Conservation (phyloP, 1,140 invertebrate genomes). For the Leptinotarsa defecta region DNA sequence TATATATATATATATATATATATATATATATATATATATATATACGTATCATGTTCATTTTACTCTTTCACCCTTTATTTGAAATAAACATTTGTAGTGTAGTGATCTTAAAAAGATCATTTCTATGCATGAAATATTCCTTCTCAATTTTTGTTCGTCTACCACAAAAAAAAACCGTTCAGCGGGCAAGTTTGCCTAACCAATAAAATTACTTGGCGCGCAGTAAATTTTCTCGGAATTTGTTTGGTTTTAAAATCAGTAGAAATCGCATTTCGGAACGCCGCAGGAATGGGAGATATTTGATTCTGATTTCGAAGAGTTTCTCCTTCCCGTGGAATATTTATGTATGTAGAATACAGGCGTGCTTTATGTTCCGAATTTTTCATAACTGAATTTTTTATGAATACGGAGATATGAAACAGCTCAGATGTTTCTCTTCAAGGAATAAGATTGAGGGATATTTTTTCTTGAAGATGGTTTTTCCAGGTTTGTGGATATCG, state of each 20-base stretch:
- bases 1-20: no score
- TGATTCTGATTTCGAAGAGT: neutral
- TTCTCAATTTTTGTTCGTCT: no score
- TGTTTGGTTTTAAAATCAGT: slow-evolving; percentile 18
- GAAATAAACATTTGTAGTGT: no score
- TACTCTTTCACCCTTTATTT: no score
- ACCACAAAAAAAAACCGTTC: neutral
- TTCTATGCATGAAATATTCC: no score
- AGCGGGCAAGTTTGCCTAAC: slow-evolving; percentile 3
- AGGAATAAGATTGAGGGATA: no score
- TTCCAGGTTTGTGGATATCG: no score
- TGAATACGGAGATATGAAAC: neutral
- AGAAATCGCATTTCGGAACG: neutral
- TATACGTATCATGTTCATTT: no score
- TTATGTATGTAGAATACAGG: slow-evolving; percentile 5
- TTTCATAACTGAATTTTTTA: slow-evolving; percentile 2
- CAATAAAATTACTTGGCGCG: slow-evolving; percentile 20
- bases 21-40: no score
- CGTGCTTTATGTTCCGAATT: neutral
- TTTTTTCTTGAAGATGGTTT: no score
- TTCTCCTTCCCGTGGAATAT: slow-evolving; percentile 1
- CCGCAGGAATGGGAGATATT: slow-evolving; percentile 4
- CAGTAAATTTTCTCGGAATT: slow-evolving; percentile 13
- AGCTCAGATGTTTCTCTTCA: no score
- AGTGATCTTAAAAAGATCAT: no score